Base-by-base conservation (phyloP, 2,797 vertebrate species). In the Zenarchopterus dispar region DNA sequence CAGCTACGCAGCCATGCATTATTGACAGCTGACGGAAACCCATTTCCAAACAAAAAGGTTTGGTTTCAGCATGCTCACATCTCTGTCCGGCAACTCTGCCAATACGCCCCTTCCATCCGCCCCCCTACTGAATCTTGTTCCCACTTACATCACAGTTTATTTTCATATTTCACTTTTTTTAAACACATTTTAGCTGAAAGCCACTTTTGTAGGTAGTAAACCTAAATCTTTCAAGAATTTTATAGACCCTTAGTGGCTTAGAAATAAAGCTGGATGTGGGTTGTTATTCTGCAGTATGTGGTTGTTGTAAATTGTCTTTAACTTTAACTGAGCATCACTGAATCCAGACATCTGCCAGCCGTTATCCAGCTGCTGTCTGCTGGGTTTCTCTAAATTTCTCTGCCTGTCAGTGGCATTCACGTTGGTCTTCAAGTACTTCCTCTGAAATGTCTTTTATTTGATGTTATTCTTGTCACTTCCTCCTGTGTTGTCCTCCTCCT, bases 1-100 rank as follows among this genome's bases (percentile, higher is more conserved):
- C 81, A 84, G 56, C 66, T 63, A 82, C 73, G 68, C 62, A 89
- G 62, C 39, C 57, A 65, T 91, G 57, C 77, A 90, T 91, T 88
- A 91, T 91, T 89, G 59, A 92, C 15, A 0, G 39, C 64, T 26
- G 59, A 62, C 41, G 17, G 73, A 84, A 84, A 85, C 75, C 62
- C 26, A 18, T 72, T 81, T 84, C 65, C 67, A 84, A 81, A 82
- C 69, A 81, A 73, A 73, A 36, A 56, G 77, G 23, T 78, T 78
- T 60, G 41, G 70, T 89, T 88, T 87, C 70, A 28, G 18, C 18
- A 1, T 21, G 11, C n/a, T 53, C 23, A 36, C 15, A 0, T 65
- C 54, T 56, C 49, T 24, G 15, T 15, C 60, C 28, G 39, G 33
- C 41, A 39, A n/a, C 21, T 28, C 42, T 41, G 15, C 46, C 18